Base-by-base conservation (phyloP, 2,113 vertebrate species). In the Cranoglanis bouderius region DNA sequence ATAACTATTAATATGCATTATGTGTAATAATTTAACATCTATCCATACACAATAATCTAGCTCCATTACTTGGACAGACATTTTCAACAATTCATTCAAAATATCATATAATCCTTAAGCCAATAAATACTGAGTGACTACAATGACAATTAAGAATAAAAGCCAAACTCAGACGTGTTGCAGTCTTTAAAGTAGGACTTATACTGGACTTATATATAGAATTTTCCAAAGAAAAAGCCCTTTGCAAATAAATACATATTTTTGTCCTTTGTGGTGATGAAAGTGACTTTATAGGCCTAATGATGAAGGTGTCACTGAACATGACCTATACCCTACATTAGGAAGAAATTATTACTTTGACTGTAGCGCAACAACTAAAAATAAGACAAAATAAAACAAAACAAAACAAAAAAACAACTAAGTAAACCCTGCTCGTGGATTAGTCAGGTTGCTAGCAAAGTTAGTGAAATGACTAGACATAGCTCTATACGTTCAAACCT, bases 401-500 rank as follows among this genome's bases (percentile, higher is more conserved):
- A n/a, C n/a, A n/a, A n/a, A 53, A 26, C 0, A 51, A 38, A 35
- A 61, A 2, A 46, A 70, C 32, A 55, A 61, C 67, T 32, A 85
- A 43, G 51, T 21, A 82, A 80, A n/a, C 75, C 78, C 63, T 55
- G 77, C 49, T 74, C 67, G 46, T 87, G 59, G 59, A 75, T 87
- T 65, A 89, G 65, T 91, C 82, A 38, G 38, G 32, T 70, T 85
- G 82, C 85, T 91, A 91, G 65, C 38, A 72, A 85, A 21, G 53
- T 78, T 32, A 89, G 49, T 83, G 40, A 90, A 78, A 92, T 82
- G 81, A 91, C 78, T 89, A 26, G 86, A 93, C 91, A 93, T 92
- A 94, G 91, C 72, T 89, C 89, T 91, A 87, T 75, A 88, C 78
- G 89, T 83, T 91, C 93, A 82, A 57, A 59, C 91, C 91, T 93